phyloP scores from a whole-genome alignment of 2,888 invertebrate species.

The Cerceris rybyensis region DNA sequence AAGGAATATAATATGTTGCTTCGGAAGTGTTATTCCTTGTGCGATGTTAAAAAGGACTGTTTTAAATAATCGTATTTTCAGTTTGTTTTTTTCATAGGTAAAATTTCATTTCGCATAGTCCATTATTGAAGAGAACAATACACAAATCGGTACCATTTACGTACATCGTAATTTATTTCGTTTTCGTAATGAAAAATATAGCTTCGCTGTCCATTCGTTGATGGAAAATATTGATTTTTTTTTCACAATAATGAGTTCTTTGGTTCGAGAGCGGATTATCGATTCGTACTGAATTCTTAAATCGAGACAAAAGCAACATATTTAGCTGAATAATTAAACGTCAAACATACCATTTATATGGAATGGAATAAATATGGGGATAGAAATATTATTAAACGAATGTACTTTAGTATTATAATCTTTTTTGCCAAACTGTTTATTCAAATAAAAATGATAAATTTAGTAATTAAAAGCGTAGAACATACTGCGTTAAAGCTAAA shows the following conservation, averaged over 20 bases:
- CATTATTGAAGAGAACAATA: too few relatives aligned
- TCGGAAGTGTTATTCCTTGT: slow-evolving; percentile 13
- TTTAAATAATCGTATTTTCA: background rate
- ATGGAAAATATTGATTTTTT: background rate
- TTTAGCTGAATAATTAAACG: slow-evolving; percentile 6
- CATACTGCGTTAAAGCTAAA: slow-evolving; percentile 28
- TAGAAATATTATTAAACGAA: slow-evolving; percentile 42
- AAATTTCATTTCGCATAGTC: background rate
- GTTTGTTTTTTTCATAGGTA: background rate
- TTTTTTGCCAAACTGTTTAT: slow-evolving; percentile 52
- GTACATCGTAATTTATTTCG: background rate
- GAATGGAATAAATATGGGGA: slow-evolving; percentile 30
- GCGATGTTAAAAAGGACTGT: slow-evolving; percentile 6
- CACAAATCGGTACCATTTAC: too few relatives aligned
- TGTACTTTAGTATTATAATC: slow-evolving; percentile 39
- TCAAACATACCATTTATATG: slow-evolving; percentile 22
- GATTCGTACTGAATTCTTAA: too few relatives aligned
- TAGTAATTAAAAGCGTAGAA: slow-evolving; percentile 38
- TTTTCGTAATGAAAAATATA: too few relatives aligned
- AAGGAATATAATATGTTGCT: slow-evolving; percentile 15
- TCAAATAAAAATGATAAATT: slow-evolving; percentile 57
- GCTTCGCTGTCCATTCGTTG: too few relatives aligned
- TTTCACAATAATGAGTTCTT: background rate
- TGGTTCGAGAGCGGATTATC: too few relatives aligned
- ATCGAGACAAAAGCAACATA: too few relatives aligned